Conservation (phyloP, 2,113 vertebrate genomes). For the Procapra przewalskii region DNA sequence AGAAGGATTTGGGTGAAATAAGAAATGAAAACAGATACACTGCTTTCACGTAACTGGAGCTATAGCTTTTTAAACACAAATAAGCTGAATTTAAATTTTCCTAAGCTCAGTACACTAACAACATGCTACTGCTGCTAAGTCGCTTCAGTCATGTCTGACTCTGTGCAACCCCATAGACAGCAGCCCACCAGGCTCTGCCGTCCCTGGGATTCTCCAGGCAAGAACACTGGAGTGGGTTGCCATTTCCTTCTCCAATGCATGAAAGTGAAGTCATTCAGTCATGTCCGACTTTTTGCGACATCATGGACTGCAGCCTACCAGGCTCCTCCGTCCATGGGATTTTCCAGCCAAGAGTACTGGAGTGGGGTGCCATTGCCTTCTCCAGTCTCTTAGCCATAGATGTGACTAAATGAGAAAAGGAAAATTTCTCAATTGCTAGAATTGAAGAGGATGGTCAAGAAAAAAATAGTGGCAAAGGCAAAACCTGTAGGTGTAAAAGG, state of each 20-base stretch:
- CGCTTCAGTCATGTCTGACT: accelerated
- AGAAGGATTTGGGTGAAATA: background rate
- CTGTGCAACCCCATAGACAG: accelerated
- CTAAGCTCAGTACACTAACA: background rate
- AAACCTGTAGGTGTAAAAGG: background rate
- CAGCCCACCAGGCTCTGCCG: accelerated
- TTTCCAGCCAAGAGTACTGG: too few species aligned
- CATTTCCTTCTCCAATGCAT: too few species aligned
- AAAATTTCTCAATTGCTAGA: background rate
- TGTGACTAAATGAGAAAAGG: background rate
- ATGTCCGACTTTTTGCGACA: too few species aligned
- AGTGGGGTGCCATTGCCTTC: too few species aligned
- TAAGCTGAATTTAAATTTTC: background rate
- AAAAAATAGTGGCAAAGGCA: background rate
- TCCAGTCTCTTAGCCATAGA: background rate
- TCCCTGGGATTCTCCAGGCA: too few species aligned
- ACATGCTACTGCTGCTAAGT: background rate
- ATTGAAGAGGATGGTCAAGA: background rate
- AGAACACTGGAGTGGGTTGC: too few species aligned
- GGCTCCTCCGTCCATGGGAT: too few species aligned
- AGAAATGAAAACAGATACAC: background rate
- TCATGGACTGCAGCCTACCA: too few species aligned
- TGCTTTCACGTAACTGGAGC: background rate
- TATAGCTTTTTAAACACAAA: background rate
- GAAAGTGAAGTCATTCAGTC: too few species aligned